These are phyloP conservation scores for Fulmarus glacialis DNA, from an alignment of 2,113 vertebrate genomes.

Conservation along the genomic window DNA sequence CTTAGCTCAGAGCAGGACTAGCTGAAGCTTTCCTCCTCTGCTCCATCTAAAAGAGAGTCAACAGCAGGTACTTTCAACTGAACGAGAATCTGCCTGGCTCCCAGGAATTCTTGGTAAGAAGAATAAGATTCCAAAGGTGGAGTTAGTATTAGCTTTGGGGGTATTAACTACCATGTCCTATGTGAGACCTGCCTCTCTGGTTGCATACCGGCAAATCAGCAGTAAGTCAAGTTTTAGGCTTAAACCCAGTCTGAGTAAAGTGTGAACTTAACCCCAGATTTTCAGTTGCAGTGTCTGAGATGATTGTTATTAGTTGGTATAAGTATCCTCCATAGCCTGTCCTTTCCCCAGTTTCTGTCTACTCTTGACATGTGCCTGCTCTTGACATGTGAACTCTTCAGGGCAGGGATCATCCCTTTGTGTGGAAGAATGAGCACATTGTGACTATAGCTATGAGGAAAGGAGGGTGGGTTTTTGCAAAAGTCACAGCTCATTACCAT, in stretches of 20 bases:
- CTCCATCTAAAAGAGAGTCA: background rate
- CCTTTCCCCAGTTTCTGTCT: background rate
- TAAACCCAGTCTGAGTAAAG: background rate
- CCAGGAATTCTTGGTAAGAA: background rate
- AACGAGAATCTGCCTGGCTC: background rate
- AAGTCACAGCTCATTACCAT: background rate
- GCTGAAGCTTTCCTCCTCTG: background rate
- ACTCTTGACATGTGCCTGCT: background rate
- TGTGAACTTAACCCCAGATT: background rate
- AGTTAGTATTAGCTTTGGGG: background rate
- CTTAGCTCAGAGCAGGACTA: background rate
- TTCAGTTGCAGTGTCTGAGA: background rate
- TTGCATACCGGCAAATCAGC: background rate
- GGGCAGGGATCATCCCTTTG: background rate
- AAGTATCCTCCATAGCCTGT: background rate
- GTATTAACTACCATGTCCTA: background rate
- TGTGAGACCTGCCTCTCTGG: background rate
- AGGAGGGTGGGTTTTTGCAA: accelerated
- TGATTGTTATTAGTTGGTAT: background rate
- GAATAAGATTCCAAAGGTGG: background rate
- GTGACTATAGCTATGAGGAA: background rate
- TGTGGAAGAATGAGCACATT: background rate
- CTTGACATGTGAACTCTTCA: background rate
- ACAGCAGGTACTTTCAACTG: background rate
- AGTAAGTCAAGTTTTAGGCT: background rate